Evolutionary conservation across 2,888 invertebrate genomes (phyloP).

Genomic region (Ichneumoninae sp.): DNA sequence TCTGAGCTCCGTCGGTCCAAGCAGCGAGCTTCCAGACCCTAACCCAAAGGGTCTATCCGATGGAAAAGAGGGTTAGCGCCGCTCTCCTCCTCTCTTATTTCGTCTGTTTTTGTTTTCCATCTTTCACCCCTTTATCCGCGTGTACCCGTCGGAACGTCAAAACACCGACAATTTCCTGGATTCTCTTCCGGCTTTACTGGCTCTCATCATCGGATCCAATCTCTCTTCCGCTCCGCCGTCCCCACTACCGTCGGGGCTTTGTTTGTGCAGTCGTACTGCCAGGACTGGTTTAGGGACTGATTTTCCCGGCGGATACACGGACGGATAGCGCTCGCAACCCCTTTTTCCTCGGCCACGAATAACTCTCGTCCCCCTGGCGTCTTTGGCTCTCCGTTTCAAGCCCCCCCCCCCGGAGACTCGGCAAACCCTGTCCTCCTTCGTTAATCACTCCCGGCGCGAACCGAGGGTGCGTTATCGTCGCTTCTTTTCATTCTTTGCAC

Average conservation of each 20-base stretch:
- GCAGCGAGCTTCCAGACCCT: constrained; percentile 19
- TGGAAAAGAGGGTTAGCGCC: constrained; percentile 9
- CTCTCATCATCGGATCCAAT: constrained; percentile 2
- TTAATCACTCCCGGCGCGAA: constrained; percentile 61
- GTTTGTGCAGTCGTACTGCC: constrained; percentile 46
- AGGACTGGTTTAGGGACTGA: constrained; percentile 43
- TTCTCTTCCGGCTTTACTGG: constrained; percentile 33
- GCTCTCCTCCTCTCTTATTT: constrained; percentile 42
- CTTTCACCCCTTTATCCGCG: constrained; percentile 47
- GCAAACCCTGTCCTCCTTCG: constrained; percentile 53
- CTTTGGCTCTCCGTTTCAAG: constrained; percentile 7
- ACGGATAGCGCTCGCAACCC: constrained; percentile 51
- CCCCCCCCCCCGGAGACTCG: background rate
- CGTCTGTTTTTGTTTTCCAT: constrained; percentile 64
- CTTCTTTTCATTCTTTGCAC: constrained; percentile 31
- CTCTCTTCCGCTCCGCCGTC: background rate
- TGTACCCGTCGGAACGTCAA: constrained; percentile 37
- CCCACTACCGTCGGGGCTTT: constrained; percentile 43
- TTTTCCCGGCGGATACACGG: constrained; percentile 50
- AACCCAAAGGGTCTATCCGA: constrained; percentile 11
- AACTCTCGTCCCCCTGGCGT: constrained; percentile 45
- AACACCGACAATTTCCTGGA: constrained; percentile 47
- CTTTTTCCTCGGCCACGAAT: constrained; percentile 38
- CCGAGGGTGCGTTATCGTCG: constrained; percentile 58
- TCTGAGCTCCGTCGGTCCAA: constrained; percentile 1